phyloP scores from a whole-genome alignment of 2,113 vertebrate genomes.

The Marcusenius ussheri region DNA sequence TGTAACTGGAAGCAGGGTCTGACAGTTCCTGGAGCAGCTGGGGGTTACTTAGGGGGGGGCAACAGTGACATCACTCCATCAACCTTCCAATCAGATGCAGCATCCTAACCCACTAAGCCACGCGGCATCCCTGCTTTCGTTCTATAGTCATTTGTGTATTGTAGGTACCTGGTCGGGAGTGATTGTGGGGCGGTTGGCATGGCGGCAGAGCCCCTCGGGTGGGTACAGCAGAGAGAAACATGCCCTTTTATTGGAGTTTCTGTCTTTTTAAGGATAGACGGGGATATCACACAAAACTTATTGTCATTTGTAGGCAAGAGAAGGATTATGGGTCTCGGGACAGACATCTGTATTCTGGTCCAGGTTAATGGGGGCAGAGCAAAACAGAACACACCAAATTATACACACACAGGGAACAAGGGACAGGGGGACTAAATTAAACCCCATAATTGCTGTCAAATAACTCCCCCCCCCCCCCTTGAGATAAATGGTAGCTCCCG shows the following conservation, averaged over 20 bases:
- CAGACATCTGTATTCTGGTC: background rate
- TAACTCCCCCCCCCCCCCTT: background rate
- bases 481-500: background rate
- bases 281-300: background rate
- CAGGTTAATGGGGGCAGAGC: background rate
- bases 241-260: background rate
- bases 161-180: background rate
- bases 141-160: background rate
- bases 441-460: background rate
- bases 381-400: background rate
- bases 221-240: background rate
- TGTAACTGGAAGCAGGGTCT: background rate
- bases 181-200: background rate
- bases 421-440: constrained; percentile 1
- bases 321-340: background rate
- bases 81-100: background rate
- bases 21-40: background rate
- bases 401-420: background rate
- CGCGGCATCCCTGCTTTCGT: background rate
- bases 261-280: background rate
- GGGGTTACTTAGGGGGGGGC: background rate
- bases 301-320: background rate
- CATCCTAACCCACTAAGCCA: background rate
- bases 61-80: background rate
- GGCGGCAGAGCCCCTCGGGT: background rate